A percentile compares a stretch with the other conserved stretches of the same genome.
These are phyloP conservation scores for Coturnix japonica DNA, from an alignment of 2,113 vertebrate species.

Conservation along the genomic window DNA sequence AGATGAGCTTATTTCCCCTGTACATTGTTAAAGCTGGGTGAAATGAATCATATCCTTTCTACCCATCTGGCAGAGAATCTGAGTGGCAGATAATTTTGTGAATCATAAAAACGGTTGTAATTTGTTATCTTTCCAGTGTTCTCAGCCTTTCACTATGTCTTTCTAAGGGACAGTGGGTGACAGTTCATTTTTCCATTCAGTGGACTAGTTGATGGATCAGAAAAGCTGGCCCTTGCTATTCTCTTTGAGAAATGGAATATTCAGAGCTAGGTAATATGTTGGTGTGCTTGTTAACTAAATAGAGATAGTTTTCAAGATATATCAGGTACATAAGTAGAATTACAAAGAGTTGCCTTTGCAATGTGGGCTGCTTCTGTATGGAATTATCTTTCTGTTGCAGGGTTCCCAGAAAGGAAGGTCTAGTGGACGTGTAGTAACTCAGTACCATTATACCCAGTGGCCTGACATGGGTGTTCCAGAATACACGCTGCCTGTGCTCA, in stretches of 20 bases:
- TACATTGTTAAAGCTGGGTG: background rate
- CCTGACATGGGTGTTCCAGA: conserved; percentile 97
- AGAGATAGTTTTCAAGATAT: background rate
- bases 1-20: background rate
- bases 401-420: conserved; percentile 88
- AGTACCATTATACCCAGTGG: conserved; percentile 98
- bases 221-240: background rate
- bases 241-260: background rate
- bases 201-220: background rate
- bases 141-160: background rate
- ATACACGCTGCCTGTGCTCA: conserved; percentile 88
- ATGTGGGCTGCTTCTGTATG: background rate
- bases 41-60: background rate
- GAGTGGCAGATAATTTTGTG: background rate
- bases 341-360: background rate
- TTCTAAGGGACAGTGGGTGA: background rate
- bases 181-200: background rate
- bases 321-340: background rate
- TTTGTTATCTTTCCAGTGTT: background rate
- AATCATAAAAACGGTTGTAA: background rate
- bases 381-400: conserved; percentile 67
- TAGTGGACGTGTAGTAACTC: conserved; percentile 85
- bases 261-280: background rate
- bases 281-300: background rate
- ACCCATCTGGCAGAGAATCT: background rate